phyloP scores from a whole-genome alignment of 2,888 invertebrate genomes.

The Euzophera pinguis region DNA sequence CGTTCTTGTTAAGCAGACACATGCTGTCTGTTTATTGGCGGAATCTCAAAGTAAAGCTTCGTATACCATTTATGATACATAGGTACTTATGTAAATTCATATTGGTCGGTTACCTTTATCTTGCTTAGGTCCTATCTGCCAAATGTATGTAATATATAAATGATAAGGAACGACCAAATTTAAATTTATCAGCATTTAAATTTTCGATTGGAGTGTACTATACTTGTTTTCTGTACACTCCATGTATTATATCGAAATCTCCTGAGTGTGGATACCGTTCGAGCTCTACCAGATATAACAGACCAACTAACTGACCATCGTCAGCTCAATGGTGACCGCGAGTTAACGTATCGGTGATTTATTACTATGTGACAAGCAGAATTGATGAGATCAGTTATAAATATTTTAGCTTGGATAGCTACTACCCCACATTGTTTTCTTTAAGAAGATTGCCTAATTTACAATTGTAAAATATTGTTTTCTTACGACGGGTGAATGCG shows the following conservation, averaged over 20 bases:
- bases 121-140: too few relatives aligned
- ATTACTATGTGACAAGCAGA: background rate
- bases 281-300: slow-evolving; percentile 26
- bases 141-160: too few relatives aligned
- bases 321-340: slow-evolving; percentile 1
- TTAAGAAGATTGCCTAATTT: too few relatives aligned
- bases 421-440: background rate
- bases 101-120: too few relatives aligned
- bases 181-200: background rate
- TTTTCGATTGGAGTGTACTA: background rate
- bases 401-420: background rate
- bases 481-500: too few relatives aligned
- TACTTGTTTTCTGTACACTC: background rate
- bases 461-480: too few relatives aligned
- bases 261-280: slow-evolving; percentile 18
- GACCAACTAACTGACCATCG: slow-evolving; percentile 37
- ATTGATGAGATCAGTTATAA: background rate
- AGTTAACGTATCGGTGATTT: background rate
- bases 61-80: too few relatives aligned
- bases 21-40: too few relatives aligned
- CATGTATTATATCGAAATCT: background rate
- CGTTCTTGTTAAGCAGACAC: too few relatives aligned
- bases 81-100: too few relatives aligned
- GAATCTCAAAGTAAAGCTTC: too few relatives aligned
- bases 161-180: too few relatives aligned